These are phyloP conservation scores for Sanderia malayensis DNA, from an alignment of 30 jellyfish, hydroid and myxozoan species.

Conservation along the genomic window DNA sequence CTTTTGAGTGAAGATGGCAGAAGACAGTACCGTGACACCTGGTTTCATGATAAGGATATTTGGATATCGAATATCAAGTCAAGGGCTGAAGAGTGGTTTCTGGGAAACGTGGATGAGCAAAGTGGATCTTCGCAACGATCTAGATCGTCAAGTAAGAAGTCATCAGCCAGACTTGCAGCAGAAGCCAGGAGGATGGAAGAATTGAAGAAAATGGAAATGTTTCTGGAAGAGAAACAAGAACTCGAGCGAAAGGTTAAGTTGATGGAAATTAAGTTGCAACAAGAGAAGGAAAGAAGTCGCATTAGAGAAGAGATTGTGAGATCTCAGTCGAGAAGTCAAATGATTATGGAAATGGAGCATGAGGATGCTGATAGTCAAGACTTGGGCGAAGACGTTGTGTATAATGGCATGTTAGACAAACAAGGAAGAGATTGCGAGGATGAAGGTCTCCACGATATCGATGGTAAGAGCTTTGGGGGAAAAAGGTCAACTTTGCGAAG, in stretches of 20 bases:
- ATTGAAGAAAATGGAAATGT: conserved; percentile 31
- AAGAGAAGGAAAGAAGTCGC: conserved; percentile 17
- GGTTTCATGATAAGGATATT: conserved; percentile 25
- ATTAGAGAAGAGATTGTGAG: neutral
- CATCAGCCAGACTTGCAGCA: conserved; percentile 13
- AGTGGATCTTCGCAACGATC: conserved; percentile 38
- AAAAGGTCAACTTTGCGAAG: conserved; percentile 3
- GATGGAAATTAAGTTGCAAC: conserved; percentile 43
- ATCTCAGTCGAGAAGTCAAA: conserved; percentile 10
- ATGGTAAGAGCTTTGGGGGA: neutral
- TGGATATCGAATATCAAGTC: conserved; percentile 9
- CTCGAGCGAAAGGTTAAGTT: neutral
- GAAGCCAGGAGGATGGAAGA: conserved; percentile 5
- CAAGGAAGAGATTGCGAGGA: conserved; percentile 17
- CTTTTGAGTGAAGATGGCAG: conserved; percentile 27
- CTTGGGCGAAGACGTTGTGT: conserved; percentile 13
- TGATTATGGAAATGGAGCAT: conserved; percentile 42
- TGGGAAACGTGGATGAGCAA: conserved; percentile 24
- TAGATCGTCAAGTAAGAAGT: conserved; percentile 9
- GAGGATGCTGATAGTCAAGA: conserved; percentile 39
- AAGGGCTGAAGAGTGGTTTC: conserved; percentile 35
- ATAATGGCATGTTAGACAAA: conserved; percentile 5
- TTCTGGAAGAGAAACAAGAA: conserved; percentile 16
- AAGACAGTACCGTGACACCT: conserved; percentile 22
- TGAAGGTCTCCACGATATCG: conserved; percentile 13